Evolutionary conservation across 1,140 invertebrate genomes (phyloP).

Genomic region (Bombyx mandarina): DNA sequence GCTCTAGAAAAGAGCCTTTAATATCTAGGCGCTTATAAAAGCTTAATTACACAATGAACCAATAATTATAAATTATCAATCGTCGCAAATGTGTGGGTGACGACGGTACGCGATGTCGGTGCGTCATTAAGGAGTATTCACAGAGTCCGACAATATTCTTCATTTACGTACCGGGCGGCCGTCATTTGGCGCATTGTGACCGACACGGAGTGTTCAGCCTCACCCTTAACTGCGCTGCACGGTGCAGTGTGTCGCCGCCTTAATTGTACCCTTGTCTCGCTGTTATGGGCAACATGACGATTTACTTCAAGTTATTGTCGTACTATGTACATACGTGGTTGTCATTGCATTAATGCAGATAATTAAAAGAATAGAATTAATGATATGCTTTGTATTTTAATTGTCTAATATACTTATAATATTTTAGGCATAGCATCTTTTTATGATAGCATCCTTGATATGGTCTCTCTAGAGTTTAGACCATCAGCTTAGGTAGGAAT

Average conservation of each 20-base stretch:
- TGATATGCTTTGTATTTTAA: too few relatives aligned
- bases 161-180: slow-evolving; percentile 58
- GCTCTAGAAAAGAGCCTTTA: too few relatives aligned
- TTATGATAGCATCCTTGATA: too few relatives aligned
- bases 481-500: too few relatives aligned
- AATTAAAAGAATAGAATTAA: too few relatives aligned
- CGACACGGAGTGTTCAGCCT: slow-evolving; percentile 17
- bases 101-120: slow-evolving; percentile 23
- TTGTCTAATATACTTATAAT: too few relatives aligned
- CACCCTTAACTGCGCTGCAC: slow-evolving; percentile 38
- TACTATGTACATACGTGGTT: too few relatives aligned
- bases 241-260: slow-evolving; percentile 46
- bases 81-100: slow-evolving; percentile 49
- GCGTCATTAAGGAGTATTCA: slow-evolving; percentile 65
- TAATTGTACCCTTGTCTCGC: slow-evolving; percentile 64
- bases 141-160: slow-evolving; percentile 65
- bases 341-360: too few relatives aligned
- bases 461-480: too few relatives aligned
- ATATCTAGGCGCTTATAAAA: too few relatives aligned
- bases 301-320: too few relatives aligned
- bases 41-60: slow-evolving; percentile 18
- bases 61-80: slow-evolving; percentile 37
- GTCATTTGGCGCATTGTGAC: slow-evolving; percentile 63
- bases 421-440: too few relatives aligned
- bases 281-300: slow-evolving; percentile 7